Conservation (phyloP, 2,113 vertebrate species). For the Hassar affinis region DNA sequence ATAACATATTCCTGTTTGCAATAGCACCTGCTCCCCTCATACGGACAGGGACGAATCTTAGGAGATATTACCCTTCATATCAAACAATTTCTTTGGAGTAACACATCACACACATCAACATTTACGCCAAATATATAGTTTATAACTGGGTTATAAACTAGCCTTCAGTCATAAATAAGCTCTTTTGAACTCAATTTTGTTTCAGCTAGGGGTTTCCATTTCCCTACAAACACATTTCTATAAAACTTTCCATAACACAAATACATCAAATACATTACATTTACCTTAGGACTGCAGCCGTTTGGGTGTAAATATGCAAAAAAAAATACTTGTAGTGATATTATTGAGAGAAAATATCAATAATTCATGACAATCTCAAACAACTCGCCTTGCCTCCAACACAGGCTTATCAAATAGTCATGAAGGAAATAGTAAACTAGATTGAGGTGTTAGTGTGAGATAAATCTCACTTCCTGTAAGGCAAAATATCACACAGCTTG, state of each 20-base stretch:
- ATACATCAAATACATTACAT: not conserved
- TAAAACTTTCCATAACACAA: not conserved
- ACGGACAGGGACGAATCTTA: not conserved
- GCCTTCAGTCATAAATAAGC: not conserved
- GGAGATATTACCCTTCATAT: not conserved
- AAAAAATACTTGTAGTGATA: constrained; percentile 12
- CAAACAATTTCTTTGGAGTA: not conserved
- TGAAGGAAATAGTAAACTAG: constrained; percentile 30
- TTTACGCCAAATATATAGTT: not conserved
- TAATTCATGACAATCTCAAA: constrained; percentile 39
- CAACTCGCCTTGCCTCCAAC: constrained; percentile 25
- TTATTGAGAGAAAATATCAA: constrained; percentile 40
- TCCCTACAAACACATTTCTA: constrained; percentile 1
- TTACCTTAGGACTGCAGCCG: not conserved
- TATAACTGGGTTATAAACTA: not conserved
- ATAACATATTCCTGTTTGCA: constrained; percentile 52
- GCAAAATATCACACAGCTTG: not conserved
- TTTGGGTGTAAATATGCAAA: constrained; percentile 23
- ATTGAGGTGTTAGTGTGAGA: not conserved
- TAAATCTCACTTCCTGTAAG: constrained; percentile 40
- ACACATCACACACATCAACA: not conserved
- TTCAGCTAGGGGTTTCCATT: not conserved
- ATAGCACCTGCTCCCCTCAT: constrained; percentile 66
- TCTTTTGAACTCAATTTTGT: not conserved
- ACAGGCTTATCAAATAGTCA: constrained; percentile 33